Evolutionary conservation across 2,113 vertebrate genomes (phyloP).

Genomic region (Nothoprocta pentlandii): DNA sequence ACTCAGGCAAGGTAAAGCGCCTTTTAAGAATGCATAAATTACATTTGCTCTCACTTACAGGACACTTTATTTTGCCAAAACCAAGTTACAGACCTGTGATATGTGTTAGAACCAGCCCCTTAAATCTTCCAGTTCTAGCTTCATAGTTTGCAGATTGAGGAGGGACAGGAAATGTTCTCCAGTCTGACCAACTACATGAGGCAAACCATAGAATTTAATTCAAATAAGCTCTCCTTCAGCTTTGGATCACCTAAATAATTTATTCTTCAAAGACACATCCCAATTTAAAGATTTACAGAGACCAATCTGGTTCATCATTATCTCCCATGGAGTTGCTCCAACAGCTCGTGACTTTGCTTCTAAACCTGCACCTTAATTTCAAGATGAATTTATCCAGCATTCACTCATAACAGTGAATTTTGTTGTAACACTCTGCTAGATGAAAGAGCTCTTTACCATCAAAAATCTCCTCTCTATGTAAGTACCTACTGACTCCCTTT

Average conservation of each 20-base stretch:
- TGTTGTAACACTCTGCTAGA: neutral
- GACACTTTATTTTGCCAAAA: neutral
- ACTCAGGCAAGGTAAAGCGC: neutral
- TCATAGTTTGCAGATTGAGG: neutral
- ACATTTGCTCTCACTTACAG: slow-evolving; percentile 29
- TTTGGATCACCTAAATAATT: neutral
- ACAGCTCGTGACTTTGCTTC: neutral
- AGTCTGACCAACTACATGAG: rapidly evolving
- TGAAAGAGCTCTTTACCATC: neutral
- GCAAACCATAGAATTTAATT: neutral
- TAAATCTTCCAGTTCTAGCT: slow-evolving; percentile 3
- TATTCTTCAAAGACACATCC: neutral
- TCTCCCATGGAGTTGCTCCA: neutral
- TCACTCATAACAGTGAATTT: neutral
- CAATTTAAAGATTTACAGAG: neutral
- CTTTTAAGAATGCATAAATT: slow-evolving; percentile 51
- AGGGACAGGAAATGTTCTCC: neutral
- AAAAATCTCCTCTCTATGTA: neutral
- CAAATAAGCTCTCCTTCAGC: neutral
- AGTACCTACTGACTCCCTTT: neutral
- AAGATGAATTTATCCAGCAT: neutral
- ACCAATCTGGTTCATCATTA: neutral
- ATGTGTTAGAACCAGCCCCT: neutral
- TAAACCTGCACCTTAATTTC: neutral
- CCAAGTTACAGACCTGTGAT: neutral